Evolutionary conservation across 1,140 invertebrate species (phyloP).

Genomic region (Stegodyphus mimosarum): DNA sequence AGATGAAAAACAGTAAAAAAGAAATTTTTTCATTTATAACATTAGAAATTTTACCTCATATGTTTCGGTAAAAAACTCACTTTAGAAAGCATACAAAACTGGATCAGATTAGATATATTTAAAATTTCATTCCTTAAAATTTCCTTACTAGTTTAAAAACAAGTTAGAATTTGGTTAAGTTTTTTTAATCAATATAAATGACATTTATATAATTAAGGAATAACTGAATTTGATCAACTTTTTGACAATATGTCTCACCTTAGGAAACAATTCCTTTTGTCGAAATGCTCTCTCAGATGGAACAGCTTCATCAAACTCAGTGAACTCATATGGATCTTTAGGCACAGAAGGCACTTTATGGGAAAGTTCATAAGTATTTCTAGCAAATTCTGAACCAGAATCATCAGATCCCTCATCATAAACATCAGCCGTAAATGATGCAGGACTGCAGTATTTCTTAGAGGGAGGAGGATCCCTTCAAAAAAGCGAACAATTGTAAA

Average conservation of each 20-base stretch:
- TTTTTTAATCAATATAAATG: too few species aligned
- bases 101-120: too few species aligned
- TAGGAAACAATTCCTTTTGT: slow-evolving; percentile 5
- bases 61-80: too few species aligned
- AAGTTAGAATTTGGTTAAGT: too few species aligned
- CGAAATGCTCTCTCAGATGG: slow-evolving; percentile 53
- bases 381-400: slow-evolving; percentile 19
- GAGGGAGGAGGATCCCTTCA: background rate
- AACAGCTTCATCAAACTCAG: slow-evolving; percentile 69
- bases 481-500: background rate
- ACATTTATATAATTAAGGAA: too few species aligned
- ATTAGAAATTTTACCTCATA: too few species aligned
- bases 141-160: background rate
- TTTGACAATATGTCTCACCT: background rate
- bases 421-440: background rate
- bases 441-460: background rate
- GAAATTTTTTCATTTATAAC: too few species aligned
- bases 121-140: background rate
- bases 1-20: too few species aligned
- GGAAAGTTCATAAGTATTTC: slow-evolving; percentile 27
- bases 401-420: slow-evolving; percentile 27
- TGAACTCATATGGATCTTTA: slow-evolving; percentile 80
- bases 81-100: too few species aligned
- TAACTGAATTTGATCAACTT: too few species aligned
- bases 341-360: slow-evolving; percentile 57